Percentiles rank a stretch among this genome's conserved stretches.
Conservation (phyloP, 2,797 vertebrate genomes). For the Chrosomus eos region DNA sequence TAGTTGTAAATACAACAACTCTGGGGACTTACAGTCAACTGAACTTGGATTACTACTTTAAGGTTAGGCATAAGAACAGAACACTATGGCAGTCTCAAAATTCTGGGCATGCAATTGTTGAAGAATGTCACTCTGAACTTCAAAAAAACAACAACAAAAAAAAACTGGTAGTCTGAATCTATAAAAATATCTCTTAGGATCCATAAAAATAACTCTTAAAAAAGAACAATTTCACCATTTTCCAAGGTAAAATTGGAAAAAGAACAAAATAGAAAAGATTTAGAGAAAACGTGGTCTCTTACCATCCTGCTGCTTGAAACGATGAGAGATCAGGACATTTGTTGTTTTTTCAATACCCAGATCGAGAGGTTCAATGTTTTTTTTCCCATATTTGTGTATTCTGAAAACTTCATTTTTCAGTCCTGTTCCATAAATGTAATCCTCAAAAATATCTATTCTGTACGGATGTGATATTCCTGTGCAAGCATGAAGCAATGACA, state of each 20-base stretch:
- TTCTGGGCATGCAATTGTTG: not conserved
- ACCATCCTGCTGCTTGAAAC: slow-evolving; percentile 94
- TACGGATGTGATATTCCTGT: slow-evolving; percentile 93
- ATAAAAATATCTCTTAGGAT: not conserved
- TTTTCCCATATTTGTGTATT: slow-evolving; percentile 92
- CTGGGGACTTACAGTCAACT: not conserved
- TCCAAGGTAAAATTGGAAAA: not conserved
- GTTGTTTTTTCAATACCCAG: slow-evolving; percentile 91
- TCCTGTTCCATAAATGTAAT: slow-evolving; percentile 95
- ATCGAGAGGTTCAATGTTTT: slow-evolving; percentile 82
- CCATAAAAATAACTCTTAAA: slow-evolving; percentile 5
- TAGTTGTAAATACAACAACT: not conserved
- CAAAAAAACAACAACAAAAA: slow-evolving; percentile 12
- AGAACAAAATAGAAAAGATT: not conserved
- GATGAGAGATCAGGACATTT: slow-evolving; percentile 90
- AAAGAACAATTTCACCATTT: not conserved
- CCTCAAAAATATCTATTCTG: slow-evolving; percentile 96
- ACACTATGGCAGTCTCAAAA: not conserved
- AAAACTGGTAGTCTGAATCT: not conserved
- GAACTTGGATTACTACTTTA: not conserved
- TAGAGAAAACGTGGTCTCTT: slow-evolving; percentile 64
- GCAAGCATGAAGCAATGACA: not conserved
- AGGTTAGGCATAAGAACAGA: not conserved
- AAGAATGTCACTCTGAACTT: slow-evolving; percentile 19
- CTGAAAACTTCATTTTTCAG: slow-evolving; percentile 91